Base-by-base conservation (phyloP, 2,113 vertebrate species). In the Saccopteryx leptura region DNA sequence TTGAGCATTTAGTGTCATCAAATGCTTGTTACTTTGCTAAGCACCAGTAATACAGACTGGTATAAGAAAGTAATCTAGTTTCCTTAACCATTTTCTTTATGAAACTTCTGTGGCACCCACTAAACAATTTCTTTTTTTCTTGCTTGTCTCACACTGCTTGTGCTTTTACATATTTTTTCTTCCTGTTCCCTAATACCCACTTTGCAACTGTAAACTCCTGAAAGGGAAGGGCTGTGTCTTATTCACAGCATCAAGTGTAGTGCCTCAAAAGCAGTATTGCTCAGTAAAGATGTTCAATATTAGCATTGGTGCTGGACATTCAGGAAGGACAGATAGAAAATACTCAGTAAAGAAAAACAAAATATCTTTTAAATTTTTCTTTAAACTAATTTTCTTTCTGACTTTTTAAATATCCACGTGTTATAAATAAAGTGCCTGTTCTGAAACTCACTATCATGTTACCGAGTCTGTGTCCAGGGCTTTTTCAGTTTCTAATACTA, bases 261-360 rank as follows among this genome's bases (percentile, higher is more conserved):
- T 52, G 31, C 71, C 28, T n/a, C 31, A 50, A 4, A 81, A 90
- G 5, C 23, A 61, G 28, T 52, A 21, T 3, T 46, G 4, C 33
- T 95, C 58, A 54, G 13, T 69, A 71, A 93, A 66, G 68, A 68
- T 39, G 79, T 92, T 83, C 12, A 39, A 39, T 39, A 80, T 65
- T 52, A 39, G 11, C 13, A 1, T 83, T 90, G 28, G 3, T 60
- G n/a, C 2, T 19, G 21, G 78, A 48, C 18, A 54, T n/a, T 81
- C 13, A 71, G 79, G 5, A 76, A 81, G 23, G 7, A 71, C 19
- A 93, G 18, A 58, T 9, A 74, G 52, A 17, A 78, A 74, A 33
- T 79, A 61, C 2, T 66, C 7, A 54, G 7, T 80, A 50, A 66
- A 86, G 13, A 11, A 39, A 94, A 85, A 66, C 6, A 46, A 33